Conservation (phyloP, 92 coral and sea anemone species). For the Zoanthus sociatus region DNA sequence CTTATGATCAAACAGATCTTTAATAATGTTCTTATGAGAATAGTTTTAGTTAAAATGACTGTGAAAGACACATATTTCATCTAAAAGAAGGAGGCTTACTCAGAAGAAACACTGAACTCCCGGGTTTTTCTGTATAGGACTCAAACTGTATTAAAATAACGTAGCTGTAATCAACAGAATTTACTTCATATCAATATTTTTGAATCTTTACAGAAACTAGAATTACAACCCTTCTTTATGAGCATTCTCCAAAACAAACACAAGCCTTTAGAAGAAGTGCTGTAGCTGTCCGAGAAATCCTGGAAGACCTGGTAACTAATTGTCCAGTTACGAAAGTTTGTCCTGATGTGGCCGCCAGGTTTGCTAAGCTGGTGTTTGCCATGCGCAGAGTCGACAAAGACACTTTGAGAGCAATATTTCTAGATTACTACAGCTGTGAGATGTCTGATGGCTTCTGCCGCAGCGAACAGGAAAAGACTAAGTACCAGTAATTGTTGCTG, state of each 20-base stretch:
- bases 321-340: conserved; percentile 58
- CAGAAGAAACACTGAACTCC: too few relatives aligned
- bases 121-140: not conserved
- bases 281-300: conserved; percentile 31
- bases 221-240: conserved; percentile 30
- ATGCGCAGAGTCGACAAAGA: conserved; percentile 54
- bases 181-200: not conserved
- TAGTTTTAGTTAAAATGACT: too few relatives aligned
- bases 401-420: conserved; percentile 51
- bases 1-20: too few relatives aligned
- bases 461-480: conserved; percentile 49
- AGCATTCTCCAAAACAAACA: conserved; percentile 21
- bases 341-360: conserved; percentile 57
- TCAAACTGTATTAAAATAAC: not conserved
- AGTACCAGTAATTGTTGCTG: conserved; percentile 61
- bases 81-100: too few relatives aligned
- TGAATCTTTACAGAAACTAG: conserved; percentile 32
- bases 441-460: conserved; percentile 7
- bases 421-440: conserved; percentile 55
- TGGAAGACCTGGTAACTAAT: conserved; percentile 58
- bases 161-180: too few relatives aligned
- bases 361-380: conserved; percentile 64
- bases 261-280: conserved; percentile 14
- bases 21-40: too few relatives aligned
- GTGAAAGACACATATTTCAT: too few relatives aligned